phyloP scores from a whole-genome alignment of 2,888 invertebrate genomes.

The Conus canariensis region DNA sequence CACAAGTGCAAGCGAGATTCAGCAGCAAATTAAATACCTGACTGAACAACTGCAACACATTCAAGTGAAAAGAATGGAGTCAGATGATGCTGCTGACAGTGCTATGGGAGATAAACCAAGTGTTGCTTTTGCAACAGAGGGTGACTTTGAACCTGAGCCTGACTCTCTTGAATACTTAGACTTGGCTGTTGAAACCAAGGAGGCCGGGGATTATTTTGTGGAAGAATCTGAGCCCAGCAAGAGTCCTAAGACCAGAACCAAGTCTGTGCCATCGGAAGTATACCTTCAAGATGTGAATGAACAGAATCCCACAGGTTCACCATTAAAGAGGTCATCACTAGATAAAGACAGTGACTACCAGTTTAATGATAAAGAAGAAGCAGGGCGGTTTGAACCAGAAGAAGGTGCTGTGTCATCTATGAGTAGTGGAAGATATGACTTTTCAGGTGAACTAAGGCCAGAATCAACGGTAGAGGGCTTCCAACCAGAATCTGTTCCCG shows the following conservation, averaged over 20 bases:
- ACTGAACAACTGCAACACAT: constrained; percentile 25
- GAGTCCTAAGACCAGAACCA: constrained; percentile 16
- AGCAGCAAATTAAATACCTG: constrained; percentile 26
- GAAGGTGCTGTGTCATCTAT: background rate
- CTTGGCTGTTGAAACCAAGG: constrained; percentile 18
- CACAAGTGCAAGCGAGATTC: background rate
- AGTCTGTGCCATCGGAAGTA: constrained; percentile 30
- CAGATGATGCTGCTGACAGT: background rate
- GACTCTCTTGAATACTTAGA: constrained; percentile 34
- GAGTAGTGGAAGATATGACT: background rate
- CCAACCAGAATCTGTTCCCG: constrained; percentile 47
- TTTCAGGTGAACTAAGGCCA: background rate
- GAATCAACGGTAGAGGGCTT: constrained; percentile 45
- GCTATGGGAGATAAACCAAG: background rate
- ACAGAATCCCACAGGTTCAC: background rate
- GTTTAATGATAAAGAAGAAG: too few relatives aligned
- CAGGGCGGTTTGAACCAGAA: constrained; percentile 41
- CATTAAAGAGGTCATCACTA: background rate
- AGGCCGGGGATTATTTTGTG: constrained; percentile 27
- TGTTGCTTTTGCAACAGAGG: constrained; percentile 11
- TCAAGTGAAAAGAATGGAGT: background rate
- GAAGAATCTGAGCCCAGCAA: constrained; percentile 32
- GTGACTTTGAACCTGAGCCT: constrained; percentile 43
- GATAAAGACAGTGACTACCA: background rate
- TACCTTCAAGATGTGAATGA: background rate